Base-by-base conservation (phyloP, 2,797 vertebrate species). In the Mionectes olivaceus region DNA sequence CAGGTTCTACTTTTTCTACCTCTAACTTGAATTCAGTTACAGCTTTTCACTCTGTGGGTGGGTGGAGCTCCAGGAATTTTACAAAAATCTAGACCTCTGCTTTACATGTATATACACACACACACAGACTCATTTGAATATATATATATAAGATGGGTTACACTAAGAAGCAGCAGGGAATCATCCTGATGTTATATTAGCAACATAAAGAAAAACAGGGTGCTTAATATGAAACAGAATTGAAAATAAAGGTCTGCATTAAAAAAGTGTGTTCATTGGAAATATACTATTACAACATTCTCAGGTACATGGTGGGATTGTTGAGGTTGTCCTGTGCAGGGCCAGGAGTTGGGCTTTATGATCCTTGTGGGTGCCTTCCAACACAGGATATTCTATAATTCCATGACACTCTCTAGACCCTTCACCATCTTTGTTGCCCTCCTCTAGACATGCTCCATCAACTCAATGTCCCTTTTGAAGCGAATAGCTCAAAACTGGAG, bases 301-400 rank as follows among this genome's bases (percentile, higher is more conserved):
- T 37, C 43, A 61, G 43, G 56, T 17, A 28, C 13, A 12, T 14
- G 6, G 3, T 60, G 19, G 44, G 14, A 37, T 41, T 67, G 5
- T 16, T 52, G 28, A 10, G 7, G 11, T 21, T 60, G 30, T 33
- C 14, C 33, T 60, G 13, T 53, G 39, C 50, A 33, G 18, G 28
- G 24, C 46, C 11, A 33, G 24, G 17, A 7, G 43, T 6, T 53
- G 13, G 17, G 33, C 13, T 49, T 49, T 10, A 52, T 60, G 46
- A 32, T 53, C 21, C 33, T 10, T 52, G 14, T 32, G 33, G 5
- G 16, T n/a, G 5, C 7, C 23, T 19, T 43, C 16, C 32, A 43
- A 47, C 32, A 43, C 22, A 55, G 0, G 0, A 37, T n/a, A n/a
- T 21, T 49, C 27, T 49, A 2, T 69, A 47, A 43, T n/a, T 32